Evolutionary conservation across 1,140 invertebrate genomes (phyloP), one percentile per base, ranked within the genome.

Genomic region (Procambarus clarkii): DNA sequence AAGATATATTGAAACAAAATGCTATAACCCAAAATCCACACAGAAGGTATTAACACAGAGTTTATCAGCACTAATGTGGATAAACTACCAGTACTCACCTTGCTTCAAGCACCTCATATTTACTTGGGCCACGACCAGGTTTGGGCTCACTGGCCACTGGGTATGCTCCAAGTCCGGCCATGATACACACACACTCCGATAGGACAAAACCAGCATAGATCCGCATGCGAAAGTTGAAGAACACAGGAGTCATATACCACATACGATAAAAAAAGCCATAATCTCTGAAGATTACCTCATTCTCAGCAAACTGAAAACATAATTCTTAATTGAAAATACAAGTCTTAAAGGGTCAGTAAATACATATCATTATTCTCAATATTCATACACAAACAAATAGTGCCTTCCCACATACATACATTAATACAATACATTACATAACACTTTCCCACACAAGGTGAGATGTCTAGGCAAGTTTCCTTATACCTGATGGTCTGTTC

Each of bases 141-240:
- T 96, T 96, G 21, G 97, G 96, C 84, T 96, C 95, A 1, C 96
- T 95, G 21, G 95, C 94, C 0, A 95, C 95, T 0, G 98, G 98
- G 95, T 99, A 99, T 4, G 97, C 97, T 11, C 98, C 98, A 4
- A 99, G 95, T 0, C 98, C 98, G 34, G 97, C 96, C 94, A 97
- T 97, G 24, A 98, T 97, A 94, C 98, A 99, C n/a, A 97, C 97
- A 94, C 97, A 97, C 94, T 99, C 98, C 0, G 98, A 97, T 24
- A 99, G 94, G 2, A 97, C 96, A 95, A 99, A 97, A 0, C 98
- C 98, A 45, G 96, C 96, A 94, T 98, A 99, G 81, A 99, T 97
- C 86, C 98, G 95, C 94, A 97, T 97, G 9, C 98, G 96, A 94
- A 99, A 99, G 81, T 96, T 96, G 46, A 97, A 96, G 94, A 99